These are phyloP conservation scores for Chrosomus eos DNA, from an alignment of 2,797 vertebrate species.

Conservation along the genomic window DNA sequence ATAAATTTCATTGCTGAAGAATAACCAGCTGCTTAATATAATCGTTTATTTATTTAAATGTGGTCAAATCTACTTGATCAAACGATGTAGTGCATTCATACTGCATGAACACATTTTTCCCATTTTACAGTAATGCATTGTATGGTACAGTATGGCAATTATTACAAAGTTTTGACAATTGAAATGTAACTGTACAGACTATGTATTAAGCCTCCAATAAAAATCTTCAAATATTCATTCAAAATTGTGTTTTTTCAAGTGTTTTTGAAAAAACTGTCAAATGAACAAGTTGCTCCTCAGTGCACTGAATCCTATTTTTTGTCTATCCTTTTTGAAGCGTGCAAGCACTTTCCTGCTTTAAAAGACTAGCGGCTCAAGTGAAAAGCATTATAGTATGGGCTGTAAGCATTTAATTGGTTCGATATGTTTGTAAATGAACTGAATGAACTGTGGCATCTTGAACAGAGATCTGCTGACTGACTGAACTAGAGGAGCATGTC, in stretches of 20 bases:
- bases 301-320: background rate
- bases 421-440: too few relatives aligned
- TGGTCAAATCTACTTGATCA: background rate
- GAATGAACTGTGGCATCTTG: too few relatives aligned
- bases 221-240: background rate
- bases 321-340: background rate
- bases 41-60: conserved; percentile 10
- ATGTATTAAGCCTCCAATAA: background rate
- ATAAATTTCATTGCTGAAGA: conserved; percentile 74
- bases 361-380: too few relatives aligned
- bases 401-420: too few relatives aligned
- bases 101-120: background rate
- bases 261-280: background rate
- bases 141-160: background rate
- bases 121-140: background rate
- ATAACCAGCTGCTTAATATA: conserved; percentile 69
- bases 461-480: background rate
- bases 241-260: background rate
- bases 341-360: background rate
- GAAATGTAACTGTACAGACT: background rate
- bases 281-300: background rate
- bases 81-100: background rate
- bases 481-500: background rate
- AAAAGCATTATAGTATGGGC: too few relatives aligned
- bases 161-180: background rate